These are phyloP conservation scores for Onychostoma macrolepis DNA, from an alignment of 2,113 vertebrate genomes.

Conservation along the genomic window DNA sequence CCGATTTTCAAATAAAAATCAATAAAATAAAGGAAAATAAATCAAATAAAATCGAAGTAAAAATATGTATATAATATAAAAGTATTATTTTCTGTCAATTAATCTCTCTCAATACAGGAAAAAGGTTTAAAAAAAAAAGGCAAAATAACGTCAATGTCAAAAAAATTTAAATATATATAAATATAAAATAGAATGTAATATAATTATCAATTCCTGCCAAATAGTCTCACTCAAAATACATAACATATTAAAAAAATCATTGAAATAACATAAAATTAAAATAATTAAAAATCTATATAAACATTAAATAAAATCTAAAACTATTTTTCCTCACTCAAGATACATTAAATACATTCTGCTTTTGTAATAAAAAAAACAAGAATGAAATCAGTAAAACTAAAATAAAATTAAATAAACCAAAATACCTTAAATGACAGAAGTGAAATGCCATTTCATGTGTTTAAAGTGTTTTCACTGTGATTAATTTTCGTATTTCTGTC, in stretches of 20 bases:
- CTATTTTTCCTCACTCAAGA: background rate
- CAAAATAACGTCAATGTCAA: too few relatives aligned
- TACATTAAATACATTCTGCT: background rate
- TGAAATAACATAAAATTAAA: background rate
- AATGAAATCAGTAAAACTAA: background rate
- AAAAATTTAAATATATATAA: too few relatives aligned
- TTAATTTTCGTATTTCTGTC: constrained; percentile 1
- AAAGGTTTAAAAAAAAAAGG: too few relatives aligned
- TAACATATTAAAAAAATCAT: too few relatives aligned
- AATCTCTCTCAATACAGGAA: too few relatives aligned
- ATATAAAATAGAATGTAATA: background rate
- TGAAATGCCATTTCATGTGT: background rate
- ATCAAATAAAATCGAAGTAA: too few relatives aligned
- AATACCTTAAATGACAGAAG: background rate
- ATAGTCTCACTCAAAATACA: background rate
- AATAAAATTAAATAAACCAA: background rate
- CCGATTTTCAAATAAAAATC: too few relatives aligned
- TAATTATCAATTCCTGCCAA: background rate
- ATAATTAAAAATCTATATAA: background rate
- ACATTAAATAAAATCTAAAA: background rate
- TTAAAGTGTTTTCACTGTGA: background rate
- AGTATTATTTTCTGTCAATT: too few relatives aligned
- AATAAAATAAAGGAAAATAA: too few relatives aligned
- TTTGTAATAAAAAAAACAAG: background rate
- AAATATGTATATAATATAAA: background rate